A percentile compares a stretch with the other conserved stretches of the same genome.
These are phyloP conservation scores for Archips xylosteana DNA, from an alignment of 2,888 invertebrate species.

Conservation along the genomic window DNA sequence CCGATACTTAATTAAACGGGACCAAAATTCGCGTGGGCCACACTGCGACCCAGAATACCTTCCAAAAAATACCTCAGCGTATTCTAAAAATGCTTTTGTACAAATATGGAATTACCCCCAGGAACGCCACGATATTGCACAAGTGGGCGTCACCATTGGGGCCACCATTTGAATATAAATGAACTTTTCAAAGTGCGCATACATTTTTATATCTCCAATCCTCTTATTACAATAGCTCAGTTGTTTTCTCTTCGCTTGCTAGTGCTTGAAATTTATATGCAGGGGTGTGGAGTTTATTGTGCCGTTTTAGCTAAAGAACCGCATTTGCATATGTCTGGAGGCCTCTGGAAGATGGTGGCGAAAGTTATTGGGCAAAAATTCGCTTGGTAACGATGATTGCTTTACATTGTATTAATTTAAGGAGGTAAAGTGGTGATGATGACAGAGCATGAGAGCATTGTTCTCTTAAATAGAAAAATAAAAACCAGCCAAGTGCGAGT, in stretches of 20 bases:
- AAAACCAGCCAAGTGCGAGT: no score
- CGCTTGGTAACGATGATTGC: conserved; percentile 17
- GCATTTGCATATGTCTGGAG: conserved; percentile 16
- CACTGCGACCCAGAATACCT: conserved; percentile 16
- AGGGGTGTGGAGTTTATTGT: conserved; percentile 15
- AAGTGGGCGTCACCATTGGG: conserved; percentile 37
- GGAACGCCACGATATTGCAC: conserved; percentile 37
- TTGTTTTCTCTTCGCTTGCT: conserved; percentile 27
- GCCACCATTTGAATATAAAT: conserved; percentile 53
- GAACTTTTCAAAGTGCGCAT: conserved; percentile 45
- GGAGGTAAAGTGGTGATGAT: conserved; percentile 25
- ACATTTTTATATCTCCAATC: conserved; percentile 40
- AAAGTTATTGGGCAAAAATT: conserved; percentile 26
- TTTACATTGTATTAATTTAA: background rate
- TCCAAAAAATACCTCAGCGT: conserved; percentile 24
- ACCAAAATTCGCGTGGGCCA: background rate
- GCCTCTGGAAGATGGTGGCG: background rate
- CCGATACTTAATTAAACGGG: conserved; percentile 19
- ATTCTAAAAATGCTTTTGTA: conserved; percentile 42
- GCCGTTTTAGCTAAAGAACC: background rate
- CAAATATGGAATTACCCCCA: conserved; percentile 42
- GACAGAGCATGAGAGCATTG: no score
- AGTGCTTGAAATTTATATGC: conserved; percentile 26
- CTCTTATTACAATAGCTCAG: conserved; percentile 41
- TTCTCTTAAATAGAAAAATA: no score